Evolutionary conservation across 2,797 vertebrate genomes (phyloP).

Genomic region (Sus cebifrons): DNA sequence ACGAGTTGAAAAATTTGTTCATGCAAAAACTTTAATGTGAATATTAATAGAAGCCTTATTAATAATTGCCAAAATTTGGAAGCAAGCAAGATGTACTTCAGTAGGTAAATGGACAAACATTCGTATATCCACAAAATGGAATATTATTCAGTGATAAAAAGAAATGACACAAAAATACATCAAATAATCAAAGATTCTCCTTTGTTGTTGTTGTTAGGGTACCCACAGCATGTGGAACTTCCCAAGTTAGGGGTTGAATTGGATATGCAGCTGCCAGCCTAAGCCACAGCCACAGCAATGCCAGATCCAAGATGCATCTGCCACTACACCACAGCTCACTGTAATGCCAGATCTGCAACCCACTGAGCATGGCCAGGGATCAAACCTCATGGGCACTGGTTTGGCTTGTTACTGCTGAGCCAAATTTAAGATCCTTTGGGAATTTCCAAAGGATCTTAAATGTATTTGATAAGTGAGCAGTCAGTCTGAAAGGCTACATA

Average conservation of each 20-base stretch:
- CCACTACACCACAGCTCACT: too few relatives aligned
- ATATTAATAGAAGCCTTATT: background rate
- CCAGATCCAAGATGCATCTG: too few relatives aligned
- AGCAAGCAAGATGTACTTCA: background rate
- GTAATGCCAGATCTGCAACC: too few relatives aligned
- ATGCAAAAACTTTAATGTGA: background rate
- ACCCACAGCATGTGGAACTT: too few relatives aligned
- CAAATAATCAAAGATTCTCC: background rate
- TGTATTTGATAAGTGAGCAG: background rate
- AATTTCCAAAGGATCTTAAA: background rate
- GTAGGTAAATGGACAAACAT: background rate
- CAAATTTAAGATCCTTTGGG: too few relatives aligned
- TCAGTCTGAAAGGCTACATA: background rate
- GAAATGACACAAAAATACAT: background rate
- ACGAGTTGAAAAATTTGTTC: background rate
- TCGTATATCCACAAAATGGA: background rate
- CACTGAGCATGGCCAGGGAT: too few relatives aligned
- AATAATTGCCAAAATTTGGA: constrained; percentile 21
- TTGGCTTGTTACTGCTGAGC: too few relatives aligned
- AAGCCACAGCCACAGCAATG: too few relatives aligned
- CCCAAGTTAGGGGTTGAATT: too few relatives aligned
- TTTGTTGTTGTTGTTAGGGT: too few relatives aligned
- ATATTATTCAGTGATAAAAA: constrained; percentile 4
- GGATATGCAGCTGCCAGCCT: too few relatives aligned
- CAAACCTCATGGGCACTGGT: too few relatives aligned